Percentiles rank a stretch among this genome's conserved stretches.
Conservation (phyloP, 1,140 invertebrate genomes). For the Lordiphosa stackelbergi region DNA sequence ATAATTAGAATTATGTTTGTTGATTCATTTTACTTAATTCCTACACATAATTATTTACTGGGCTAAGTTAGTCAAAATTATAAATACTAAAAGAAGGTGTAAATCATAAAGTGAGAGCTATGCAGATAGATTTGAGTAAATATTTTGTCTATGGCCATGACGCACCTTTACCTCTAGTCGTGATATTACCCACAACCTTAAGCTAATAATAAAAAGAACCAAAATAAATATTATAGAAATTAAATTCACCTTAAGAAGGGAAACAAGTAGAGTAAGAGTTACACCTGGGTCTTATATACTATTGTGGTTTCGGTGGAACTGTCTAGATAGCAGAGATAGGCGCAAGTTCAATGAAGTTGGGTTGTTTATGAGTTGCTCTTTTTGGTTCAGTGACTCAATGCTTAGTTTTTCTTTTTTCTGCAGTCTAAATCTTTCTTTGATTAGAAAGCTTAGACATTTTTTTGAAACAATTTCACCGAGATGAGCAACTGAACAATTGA, state of each 20-base stretch:
- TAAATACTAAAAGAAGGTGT: slow-evolving; percentile 2
- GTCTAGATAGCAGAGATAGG: too few species aligned
- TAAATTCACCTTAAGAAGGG: slow-evolving; percentile 34
- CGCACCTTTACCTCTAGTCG: slow-evolving; percentile 73
- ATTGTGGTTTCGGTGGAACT: background rate
- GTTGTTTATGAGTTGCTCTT: too few species aligned
- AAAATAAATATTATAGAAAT: slow-evolving; percentile 41
- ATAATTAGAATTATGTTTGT: slow-evolving; percentile 48
- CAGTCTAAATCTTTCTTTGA: too few species aligned
- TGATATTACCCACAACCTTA: slow-evolving; percentile 72
- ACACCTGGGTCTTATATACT: slow-evolving; percentile 4
- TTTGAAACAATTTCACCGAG: too few species aligned
- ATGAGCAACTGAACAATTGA: too few species aligned
- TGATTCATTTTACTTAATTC: slow-evolving; percentile 1
- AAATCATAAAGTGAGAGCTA: slow-evolving; percentile 15
- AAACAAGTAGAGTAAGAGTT: slow-evolving; percentile 10
- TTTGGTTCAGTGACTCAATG: too few species aligned
- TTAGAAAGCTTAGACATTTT: too few species aligned
- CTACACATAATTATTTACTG: background rate
- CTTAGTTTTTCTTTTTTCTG: too few species aligned
- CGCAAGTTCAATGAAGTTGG: too few species aligned
- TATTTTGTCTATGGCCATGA: slow-evolving; percentile 35
- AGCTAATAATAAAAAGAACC: slow-evolving; percentile 62
- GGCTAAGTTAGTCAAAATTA: background rate
- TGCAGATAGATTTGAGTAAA: slow-evolving; percentile 8